Evolutionary conservation across 2,888 invertebrate species (phyloP).

Genomic region (Bhutanitis thaidina): DNA sequence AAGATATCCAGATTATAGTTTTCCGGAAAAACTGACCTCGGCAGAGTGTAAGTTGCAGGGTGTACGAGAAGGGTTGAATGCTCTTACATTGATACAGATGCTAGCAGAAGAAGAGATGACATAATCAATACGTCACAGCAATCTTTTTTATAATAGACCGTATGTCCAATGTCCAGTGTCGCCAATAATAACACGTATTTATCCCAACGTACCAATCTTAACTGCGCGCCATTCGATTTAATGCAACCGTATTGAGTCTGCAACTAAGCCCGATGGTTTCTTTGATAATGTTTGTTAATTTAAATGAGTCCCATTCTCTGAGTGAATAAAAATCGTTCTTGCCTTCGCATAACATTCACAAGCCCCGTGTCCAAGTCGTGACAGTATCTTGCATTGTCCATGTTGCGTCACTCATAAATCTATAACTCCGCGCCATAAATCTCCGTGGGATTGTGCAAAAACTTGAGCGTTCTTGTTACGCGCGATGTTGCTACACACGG

Average conservation of each 20-base stretch:
- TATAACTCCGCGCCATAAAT: conserved; percentile 43
- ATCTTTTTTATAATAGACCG: not conserved
- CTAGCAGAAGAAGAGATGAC: no score
- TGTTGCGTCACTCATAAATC: conserved; percentile 45
- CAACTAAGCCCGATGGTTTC: not conserved
- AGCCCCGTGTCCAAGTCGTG: conserved; percentile 13
- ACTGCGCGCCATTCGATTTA: not conserved
- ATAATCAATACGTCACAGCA: no score
- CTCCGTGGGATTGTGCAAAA: conserved; percentile 47
- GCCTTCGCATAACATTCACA: conserved; percentile 2
- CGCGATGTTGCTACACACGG: conserved; percentile 29
- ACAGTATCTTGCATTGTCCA: conserved; percentile 39
- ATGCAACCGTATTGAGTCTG: not conserved
- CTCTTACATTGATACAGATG: no score
- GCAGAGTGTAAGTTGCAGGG: no score
- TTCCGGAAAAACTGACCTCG: no score
- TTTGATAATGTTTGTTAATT: conserved; percentile 5
- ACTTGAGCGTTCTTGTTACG: conserved; percentile 34
- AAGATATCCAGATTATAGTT: no score
- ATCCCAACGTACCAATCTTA: not conserved
- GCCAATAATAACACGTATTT: conserved; percentile 6
- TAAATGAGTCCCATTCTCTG: conserved; percentile 10
- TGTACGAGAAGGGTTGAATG: no score
- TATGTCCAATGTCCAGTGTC: not conserved
- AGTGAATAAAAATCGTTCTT: conserved; percentile 12